These are phyloP conservation scores for Phrynosoma platyrhinos DNA, from an alignment of 2,113 vertebrate genomes.

Conservation along the genomic window DNA sequence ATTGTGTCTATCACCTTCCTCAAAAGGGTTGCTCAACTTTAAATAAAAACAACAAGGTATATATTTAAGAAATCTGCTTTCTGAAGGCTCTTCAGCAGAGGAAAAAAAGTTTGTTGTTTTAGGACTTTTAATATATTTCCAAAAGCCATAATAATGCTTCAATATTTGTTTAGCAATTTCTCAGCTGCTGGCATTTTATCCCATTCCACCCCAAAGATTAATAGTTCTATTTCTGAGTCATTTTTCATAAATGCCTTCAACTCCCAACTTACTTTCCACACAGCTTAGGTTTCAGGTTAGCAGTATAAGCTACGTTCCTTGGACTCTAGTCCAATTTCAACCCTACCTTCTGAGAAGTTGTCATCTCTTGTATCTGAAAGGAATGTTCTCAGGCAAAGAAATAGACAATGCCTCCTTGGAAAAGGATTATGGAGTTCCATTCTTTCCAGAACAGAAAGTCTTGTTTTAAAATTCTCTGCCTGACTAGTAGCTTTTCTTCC, in stretches of 20 bases:
- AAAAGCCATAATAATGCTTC: slow-evolving; percentile 44
- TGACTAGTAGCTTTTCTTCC: slow-evolving; percentile 34
- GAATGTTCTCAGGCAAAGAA: slow-evolving; percentile 64
- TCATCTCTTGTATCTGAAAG: slow-evolving; percentile 57
- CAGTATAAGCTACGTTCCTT: background rate
- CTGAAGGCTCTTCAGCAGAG: slow-evolving; percentile 61
- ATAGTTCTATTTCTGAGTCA: slow-evolving; percentile 65
- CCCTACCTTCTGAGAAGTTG: slow-evolving; percentile 69
- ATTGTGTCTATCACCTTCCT: slow-evolving; percentile 86
- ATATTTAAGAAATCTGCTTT: slow-evolving; percentile 70
- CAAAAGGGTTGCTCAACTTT: slow-evolving; percentile 79
- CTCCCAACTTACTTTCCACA: slow-evolving; percentile 63
- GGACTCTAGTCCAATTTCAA: slow-evolving; percentile 26
- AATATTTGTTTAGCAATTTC: slow-evolving; percentile 65
- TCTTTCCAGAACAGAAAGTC: slow-evolving; percentile 61
- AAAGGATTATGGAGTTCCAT: slow-evolving; percentile 56
- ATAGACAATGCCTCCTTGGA: slow-evolving; percentile 58
- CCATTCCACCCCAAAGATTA: slow-evolving; percentile 68
- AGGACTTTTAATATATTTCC: slow-evolving; percentile 62
- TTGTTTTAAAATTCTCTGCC: slow-evolving; percentile 58
- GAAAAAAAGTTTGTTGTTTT: slow-evolving; percentile 63
- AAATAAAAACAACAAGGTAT: slow-evolving; percentile 72
- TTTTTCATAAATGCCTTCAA: slow-evolving; percentile 69
- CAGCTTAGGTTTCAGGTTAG: slow-evolving; percentile 52
- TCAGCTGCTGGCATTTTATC: slow-evolving; percentile 67